Percentiles rank a stretch among this genome's conserved stretches.
Conservation (phyloP, 2,888 invertebrate species). For the Orthosia gracilis region DNA sequence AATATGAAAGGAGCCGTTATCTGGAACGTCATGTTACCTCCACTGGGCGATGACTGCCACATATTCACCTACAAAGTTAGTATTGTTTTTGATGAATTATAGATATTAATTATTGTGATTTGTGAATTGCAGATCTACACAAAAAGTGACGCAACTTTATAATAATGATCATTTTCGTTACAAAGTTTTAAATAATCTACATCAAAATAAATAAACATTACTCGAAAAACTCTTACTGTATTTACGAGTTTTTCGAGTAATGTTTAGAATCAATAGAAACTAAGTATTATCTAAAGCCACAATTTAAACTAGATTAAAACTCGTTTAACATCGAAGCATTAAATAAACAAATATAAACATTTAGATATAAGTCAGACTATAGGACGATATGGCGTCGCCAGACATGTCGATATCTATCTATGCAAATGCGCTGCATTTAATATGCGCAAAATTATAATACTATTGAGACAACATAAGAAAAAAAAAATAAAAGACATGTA, state of each 20-base stretch:
- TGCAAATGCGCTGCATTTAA: slow-evolving; percentile 17
- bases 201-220: slow-evolving; percentile 11
- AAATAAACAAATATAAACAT: neutral
- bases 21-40: slow-evolving; percentile 90
- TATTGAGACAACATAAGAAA: neutral
- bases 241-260: slow-evolving; percentile 4
- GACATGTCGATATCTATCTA: neutral
- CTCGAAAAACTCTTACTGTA: too few species aligned
- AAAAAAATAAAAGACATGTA: neutral
- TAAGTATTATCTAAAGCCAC: neutral
- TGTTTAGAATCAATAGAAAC: neutral
- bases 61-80: slow-evolving; percentile 92
- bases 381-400: neutral
- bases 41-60: slow-evolving; percentile 84
- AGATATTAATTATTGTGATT: too few species aligned
- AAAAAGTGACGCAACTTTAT: neutral
- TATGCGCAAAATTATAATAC: neutral
- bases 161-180: neutral
- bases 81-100: too few species aligned
- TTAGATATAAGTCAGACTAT: neutral
- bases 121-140: too few species aligned
- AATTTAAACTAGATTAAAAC: neutral
- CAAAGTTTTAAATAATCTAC: neutral
- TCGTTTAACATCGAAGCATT: neutral
- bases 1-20: slow-evolving; percentile 88